Evolutionary conservation across 2,113 vertebrate genomes (phyloP).

Genomic region (Raja brachyura): DNA sequence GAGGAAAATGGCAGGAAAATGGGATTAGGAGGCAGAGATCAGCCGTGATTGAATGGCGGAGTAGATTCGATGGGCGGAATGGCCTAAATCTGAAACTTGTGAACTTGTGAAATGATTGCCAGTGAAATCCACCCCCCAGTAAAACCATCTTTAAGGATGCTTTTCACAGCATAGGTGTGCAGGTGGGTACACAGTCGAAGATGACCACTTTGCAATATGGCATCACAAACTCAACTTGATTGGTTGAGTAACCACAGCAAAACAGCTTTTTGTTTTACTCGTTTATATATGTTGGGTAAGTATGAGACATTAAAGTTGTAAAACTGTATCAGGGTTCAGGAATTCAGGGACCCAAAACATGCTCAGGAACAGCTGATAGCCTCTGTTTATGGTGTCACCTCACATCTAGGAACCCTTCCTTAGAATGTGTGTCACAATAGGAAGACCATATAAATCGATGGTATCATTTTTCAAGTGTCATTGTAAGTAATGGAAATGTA

Average conservation of each 20-base stretch:
- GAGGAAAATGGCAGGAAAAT: too few relatives aligned
- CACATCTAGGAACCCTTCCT: not conserved
- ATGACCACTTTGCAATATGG: not conserved
- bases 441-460: not conserved
- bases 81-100: too few relatives aligned
- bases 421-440: too few relatives aligned
- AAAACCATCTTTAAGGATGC: too few relatives aligned
- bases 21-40: too few relatives aligned
- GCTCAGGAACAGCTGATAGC: not conserved
- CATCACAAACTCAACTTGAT: not conserved
- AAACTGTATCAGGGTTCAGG: not conserved
- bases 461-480: not conserved
- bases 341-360: too few relatives aligned
- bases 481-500: not conserved
- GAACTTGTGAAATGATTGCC: too few relatives aligned
- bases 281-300: not conserved
- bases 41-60: too few relatives aligned
- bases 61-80: too few relatives aligned
- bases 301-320: constrained; percentile 17
- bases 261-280: not conserved
- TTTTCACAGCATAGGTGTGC: too few relatives aligned
- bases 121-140: too few relatives aligned
- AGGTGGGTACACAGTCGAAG: not conserved
- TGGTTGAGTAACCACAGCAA: not conserved
- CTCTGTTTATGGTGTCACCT: not conserved